These are phyloP conservation scores for Stegostoma tigrinum DNA, from an alignment of 2,113 vertebrate genomes.

Conservation along the genomic window DNA sequence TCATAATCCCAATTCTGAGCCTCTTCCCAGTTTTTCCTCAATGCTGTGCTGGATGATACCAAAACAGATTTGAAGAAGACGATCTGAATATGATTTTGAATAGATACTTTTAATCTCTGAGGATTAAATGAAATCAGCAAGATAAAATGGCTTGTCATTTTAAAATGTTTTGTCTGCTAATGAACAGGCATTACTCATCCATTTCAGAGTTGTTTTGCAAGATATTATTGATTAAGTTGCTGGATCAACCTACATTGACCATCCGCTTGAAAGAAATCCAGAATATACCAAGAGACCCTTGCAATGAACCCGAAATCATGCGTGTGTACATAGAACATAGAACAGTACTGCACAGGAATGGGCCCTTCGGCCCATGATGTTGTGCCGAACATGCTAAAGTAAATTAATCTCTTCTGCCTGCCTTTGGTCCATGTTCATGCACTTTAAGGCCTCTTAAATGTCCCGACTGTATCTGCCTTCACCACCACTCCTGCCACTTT, in stretches of 20 bases:
- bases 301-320: neutral
- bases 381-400: no score
- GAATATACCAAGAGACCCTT: neutral
- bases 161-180: neutral
- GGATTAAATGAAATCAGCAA: slow-evolving; percentile 5
- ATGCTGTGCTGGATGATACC: neutral
- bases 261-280: neutral
- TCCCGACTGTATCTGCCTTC: no score
- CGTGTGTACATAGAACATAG: no score
- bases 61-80: neutral
- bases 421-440: no score
- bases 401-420: no score
- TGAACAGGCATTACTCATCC: neutral
- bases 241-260: neutral
- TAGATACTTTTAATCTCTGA: neutral
- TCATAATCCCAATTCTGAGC: neutral
- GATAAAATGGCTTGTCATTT: neutral
- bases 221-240: neutral
- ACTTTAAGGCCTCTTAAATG: no score
- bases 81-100: neutral
- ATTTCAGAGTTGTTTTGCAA: neutral
- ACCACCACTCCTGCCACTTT: no score
- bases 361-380: no score
- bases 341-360: no score
- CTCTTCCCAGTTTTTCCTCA: neutral